Base-by-base conservation (phyloP, 2,888 invertebrate species). In the Andrena chrysosceles region DNA sequence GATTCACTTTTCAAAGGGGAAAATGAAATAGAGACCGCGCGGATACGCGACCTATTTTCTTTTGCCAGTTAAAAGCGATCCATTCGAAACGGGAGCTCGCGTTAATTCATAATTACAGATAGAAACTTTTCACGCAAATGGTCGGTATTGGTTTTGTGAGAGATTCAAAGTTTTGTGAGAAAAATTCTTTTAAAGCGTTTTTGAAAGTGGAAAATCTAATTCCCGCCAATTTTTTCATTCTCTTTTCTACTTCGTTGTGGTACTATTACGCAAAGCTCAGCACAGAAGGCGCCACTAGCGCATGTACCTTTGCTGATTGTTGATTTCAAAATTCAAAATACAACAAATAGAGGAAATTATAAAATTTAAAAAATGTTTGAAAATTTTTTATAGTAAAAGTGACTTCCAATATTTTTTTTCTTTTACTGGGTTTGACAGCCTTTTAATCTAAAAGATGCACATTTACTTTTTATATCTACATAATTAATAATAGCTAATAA, bases 111-210 rank as follows among this genome's bases (percentile, higher is more conserved):
- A 84, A 82, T 84, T 82, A 72, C 73, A 52, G 29, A n/a, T 33
- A 10, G 31, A 35, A 59, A 73, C 67, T 80, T 69, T 64, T 49
- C 29, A 29, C 26, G 56, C n/a, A 56, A 68, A 63, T 42, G 13
- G 42, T 29, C 66, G 66, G 73, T 68, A 79, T 74, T 35, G 60
- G 26, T 8, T 26, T 26, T 10, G 82, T 88, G 62, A 87, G 87
- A 86, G 73, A 85, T 89, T 83, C 83, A 87, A 64, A 8, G 42
- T 81, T 42, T 35, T 29, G 42, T 0, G 42, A 20, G 20, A 42
- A 70, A 80, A 71, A 42, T 64, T 54, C 56, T 42, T 13, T 20
- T 60, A 48, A 56, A 23, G 16, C 35, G 74, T 70, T 80, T 80
- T 56, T 49, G 66, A 76, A 82, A 72, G 29, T 29, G 48, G 16